Evolutionary conservation across 2,113 vertebrate species (phyloP).

Genomic region (Corythornis vintsioides): DNA sequence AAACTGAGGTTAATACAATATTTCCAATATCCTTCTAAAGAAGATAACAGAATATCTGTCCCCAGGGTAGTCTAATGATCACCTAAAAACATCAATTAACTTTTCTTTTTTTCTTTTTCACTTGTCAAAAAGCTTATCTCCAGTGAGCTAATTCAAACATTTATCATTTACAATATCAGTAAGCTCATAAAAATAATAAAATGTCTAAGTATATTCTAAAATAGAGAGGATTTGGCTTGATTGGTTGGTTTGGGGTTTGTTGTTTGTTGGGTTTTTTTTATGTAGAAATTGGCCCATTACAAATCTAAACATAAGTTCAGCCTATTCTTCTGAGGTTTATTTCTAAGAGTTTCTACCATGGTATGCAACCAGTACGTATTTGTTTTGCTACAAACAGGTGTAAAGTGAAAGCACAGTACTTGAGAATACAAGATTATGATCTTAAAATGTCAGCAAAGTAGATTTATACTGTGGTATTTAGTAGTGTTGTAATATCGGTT

Average conservation of each 20-base stretch:
- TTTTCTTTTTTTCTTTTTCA: not conserved
- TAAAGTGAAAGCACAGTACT: not conserved
- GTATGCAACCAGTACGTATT: not conserved
- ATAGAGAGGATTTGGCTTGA: not conserved
- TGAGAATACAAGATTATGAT: constrained; percentile 29
- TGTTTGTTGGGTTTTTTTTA: not conserved
- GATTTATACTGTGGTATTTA: constrained; percentile 54
- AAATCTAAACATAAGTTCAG: not conserved
- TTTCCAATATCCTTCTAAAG: not conserved
- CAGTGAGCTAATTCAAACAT: not conserved
- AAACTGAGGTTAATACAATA: not conserved
- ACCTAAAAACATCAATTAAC: not conserved
- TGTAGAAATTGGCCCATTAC: not conserved
- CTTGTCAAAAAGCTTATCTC: not conserved
- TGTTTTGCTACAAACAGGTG: not conserved
- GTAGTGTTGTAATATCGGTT: constrained; percentile 23
- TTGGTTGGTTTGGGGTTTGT: not conserved
- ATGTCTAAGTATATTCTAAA: not conserved
- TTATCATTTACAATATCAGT: not conserved
- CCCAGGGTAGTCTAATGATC: not conserved
- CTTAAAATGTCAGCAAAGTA: constrained; percentile 34
- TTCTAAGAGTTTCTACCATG: not conserved
- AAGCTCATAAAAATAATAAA: not conserved
- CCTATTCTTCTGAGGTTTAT: not conserved
- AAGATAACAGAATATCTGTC: not conserved